phyloP scores from a whole-genome alignment of 2,113 vertebrate genomes.

The Hippocampus guttulatus region DNA sequence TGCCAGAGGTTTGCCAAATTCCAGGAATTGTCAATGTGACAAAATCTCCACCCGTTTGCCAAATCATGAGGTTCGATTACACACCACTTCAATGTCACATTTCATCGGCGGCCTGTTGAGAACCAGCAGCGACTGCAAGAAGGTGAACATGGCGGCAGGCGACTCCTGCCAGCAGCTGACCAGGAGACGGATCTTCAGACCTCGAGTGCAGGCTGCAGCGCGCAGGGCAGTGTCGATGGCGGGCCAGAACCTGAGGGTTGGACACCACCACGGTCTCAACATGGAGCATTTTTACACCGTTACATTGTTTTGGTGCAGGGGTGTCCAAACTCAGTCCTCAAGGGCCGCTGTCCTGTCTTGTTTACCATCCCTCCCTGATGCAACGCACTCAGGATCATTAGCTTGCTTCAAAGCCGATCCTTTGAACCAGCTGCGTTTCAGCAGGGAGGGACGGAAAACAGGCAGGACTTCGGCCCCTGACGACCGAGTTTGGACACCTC shows the following conservation, averaged over 20 bases:
- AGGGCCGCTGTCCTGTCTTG: no score
- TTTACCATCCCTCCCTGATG: no score
- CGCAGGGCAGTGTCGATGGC: conserved; percentile 71
- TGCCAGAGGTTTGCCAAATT: not conserved
- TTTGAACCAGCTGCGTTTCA: no score
- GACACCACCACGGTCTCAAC: not conserved
- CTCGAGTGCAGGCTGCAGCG: conserved; percentile 65
- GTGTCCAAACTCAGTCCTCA: no score
- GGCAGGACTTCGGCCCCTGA: no score
- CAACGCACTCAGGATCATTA: no score
- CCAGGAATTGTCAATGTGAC: not conserved
- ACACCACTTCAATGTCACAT: conserved; percentile 70
- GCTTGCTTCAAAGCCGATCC: no score
- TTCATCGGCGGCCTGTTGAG: conserved; percentile 59
- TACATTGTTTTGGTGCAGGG: not conserved
- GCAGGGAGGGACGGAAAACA: no score
- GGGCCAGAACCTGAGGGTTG: conserved; percentile 74
- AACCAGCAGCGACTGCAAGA: conserved; percentile 73
- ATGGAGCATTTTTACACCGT: not conserved
- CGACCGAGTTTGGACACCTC: no score
- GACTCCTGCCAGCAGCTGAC: conserved; percentile 81
- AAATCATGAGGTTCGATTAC: conserved; percentile 7
- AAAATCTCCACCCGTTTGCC: not conserved
- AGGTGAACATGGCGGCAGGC: conserved; percentile 69
- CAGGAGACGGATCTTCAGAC: conserved; percentile 69